Conservation (phyloP, 2,113 vertebrate genomes). For the Phalacrocorax pelagicus region DNA sequence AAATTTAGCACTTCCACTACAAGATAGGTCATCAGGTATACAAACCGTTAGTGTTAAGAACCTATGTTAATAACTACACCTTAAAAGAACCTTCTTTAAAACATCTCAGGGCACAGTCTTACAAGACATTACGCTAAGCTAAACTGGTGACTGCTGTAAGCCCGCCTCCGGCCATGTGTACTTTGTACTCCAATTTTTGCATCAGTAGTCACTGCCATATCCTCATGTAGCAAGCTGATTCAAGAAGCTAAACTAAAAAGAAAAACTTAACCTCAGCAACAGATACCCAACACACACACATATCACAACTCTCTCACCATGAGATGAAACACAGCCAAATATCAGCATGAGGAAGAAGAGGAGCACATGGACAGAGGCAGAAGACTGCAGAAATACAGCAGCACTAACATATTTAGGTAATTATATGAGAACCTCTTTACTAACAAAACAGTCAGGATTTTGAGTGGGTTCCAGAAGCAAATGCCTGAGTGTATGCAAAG, state of each 20-base stretch:
- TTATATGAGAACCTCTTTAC: neutral
- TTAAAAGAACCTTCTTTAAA: neutral
- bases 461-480: neutral
- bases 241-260: neutral
- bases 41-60: neutral
- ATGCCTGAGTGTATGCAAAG: neutral
- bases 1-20: neutral
- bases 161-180: fast-evolving
- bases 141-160: neutral
- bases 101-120: neutral
- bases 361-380: neutral
- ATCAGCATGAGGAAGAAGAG: neutral
- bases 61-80: neutral
- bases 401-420: neutral
- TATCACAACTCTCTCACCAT: neutral
- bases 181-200: neutral
- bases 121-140: neutral
- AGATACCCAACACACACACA: neutral
- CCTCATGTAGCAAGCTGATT: neutral
- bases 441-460: neutral
- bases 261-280: neutral
- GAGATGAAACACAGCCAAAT: neutral
- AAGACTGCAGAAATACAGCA: neutral
- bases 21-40: neutral
- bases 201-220: neutral